Evolutionary conservation across 2,888 invertebrate species (phyloP), one percentile per base, ranked within the genome.

Genomic region (Drosophila colorata): DNA sequence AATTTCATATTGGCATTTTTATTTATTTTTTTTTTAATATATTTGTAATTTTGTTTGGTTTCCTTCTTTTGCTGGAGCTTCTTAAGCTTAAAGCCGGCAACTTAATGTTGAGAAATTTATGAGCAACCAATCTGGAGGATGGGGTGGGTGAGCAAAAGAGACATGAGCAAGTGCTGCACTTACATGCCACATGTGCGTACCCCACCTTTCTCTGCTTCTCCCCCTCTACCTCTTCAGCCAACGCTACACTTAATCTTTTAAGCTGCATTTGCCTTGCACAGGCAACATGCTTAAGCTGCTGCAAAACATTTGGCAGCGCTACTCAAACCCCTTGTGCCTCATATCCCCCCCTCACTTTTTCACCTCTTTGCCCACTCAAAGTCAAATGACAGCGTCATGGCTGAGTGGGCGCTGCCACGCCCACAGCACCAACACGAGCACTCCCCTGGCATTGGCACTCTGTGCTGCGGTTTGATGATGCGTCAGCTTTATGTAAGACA

Each of bases 281-380:
- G 78, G 63, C 80, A 81, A 73, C 75, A 83, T 74, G 87, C 85
- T 84, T 87, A 87, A 83, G 82, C 87, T 83, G 84, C 77, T 66
- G 74, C 82, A 87, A 74, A 69, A 69, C 83, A 79, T 85, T 87
- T 78, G 80, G 82, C 76, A 58, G 63, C 58, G 53, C 18, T 59
- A 41, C 63, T 51, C 59, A 43, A 58, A 16, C 13, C 49, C 37
- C 43, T 13, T 28, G 2, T 20, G 23, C 7, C 46, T 13, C 46
- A 0, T 9, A 3, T 2, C 9, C 3, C 6, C 23, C 9, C 16
- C 53, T 13, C 33, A n/a, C 25, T 31, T 48, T 33, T 18, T 43
- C 37, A 55, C 51, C 58, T 53, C 78, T 60, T 58, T 51, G 56
- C 83, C 43, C 75, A 63, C 78, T 78, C 71, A 65, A 84, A 79